Base-by-base conservation (phyloP, 2,113 vertebrate species). In the Colinus virginianus region DNA sequence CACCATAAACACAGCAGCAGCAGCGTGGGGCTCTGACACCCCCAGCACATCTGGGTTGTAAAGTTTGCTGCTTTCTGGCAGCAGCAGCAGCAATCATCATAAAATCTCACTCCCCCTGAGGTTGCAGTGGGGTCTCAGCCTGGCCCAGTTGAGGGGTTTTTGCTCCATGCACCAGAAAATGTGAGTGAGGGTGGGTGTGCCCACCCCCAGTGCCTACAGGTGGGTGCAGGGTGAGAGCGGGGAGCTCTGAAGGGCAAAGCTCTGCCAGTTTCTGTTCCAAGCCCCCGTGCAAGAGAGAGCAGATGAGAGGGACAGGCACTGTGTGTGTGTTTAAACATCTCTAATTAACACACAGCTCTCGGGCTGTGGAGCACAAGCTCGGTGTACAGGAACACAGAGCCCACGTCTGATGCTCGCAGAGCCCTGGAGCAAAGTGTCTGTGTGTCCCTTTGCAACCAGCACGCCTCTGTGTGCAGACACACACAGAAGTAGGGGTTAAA, bases 41-140 rank as follows among this genome's bases (percentile, higher is more conserved):
- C 86, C 55, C 64, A 26, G 32, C 84, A 90, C 82, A 94, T 92
- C 91, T 92, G 94, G 82, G 55, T 26, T 68, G 89, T 90, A 78
- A 92, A 94, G 86, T 90, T 91, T 49, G 64, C 86, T 72, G 78
- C 6, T 66, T 61, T 70, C 64, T 91, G 94, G 74, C 82, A 89
- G 38, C n/a, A 19, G 38, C n/a, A 19, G 77, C 77, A 49, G 32
- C 48, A 9, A 68, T 2, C 38, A 79, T 32, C 43, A 76, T 79
- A 82, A 71, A 89, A 59, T 9, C 64, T 45, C 61, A 28, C 40
- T 6, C 19, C 7, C 1, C 18, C 5, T 36, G 2, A 20, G 42
- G 34, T 32, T 68, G 32, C 4, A 0, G 25, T 25, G 3, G 22
- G 43, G n/a, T 40, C 92, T 66, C 1, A 26, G 59, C 36, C 79